Base-by-base conservation (phyloP, 2,888 invertebrate genomes). In the Yponomeuta plumbellus region DNA sequence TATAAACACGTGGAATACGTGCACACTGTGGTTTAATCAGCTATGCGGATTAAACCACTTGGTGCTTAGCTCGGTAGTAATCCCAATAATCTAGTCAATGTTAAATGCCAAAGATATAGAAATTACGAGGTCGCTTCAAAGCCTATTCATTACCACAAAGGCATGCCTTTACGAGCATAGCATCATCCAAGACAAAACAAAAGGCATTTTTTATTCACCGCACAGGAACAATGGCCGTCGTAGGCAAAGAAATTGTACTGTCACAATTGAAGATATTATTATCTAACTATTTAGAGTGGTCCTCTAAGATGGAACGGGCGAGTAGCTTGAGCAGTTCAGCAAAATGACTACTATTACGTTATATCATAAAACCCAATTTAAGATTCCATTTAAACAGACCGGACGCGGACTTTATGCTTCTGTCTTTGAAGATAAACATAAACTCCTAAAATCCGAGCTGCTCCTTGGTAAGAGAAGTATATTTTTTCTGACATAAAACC, bases 301-400 rank as follows among this genome's bases (percentile, higher is more conserved):
- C 44, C 44, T 52, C 44, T 17, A 52, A 52, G 44, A 13, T 52
- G 44, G 44, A 52, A 52, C 17, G 17, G 44, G 44, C 44, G 17
- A 17, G 44, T 17, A 52, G 17, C 44, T 17, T 52, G 44, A 5
- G 44, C 44, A 8, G 59, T 13, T 23, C 59, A 23, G 59, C 22
- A 13, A 23, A 59, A 59, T 59, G 59, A 59, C 59, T 59, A 59
- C 59, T 59, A 21, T 17, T 52, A 52, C 44, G 44, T 59, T 22
- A 59, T 59, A 59, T 59, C 59, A 59, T 59, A 59, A 59, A 59
- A 59, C 59, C 22, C 22, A 59, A 23, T 59, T 59, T 59, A 59
- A 59, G 59, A 22, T 59, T 59, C 59, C 59, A 59, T 59, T 59
- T 59, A 59, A 59, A 59, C 59, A 10, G 23, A 59, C 59, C 21